Evolutionary conservation across 2,113 vertebrate species (phyloP).

Genomic region (Trichomycterus rosablanca): DNA sequence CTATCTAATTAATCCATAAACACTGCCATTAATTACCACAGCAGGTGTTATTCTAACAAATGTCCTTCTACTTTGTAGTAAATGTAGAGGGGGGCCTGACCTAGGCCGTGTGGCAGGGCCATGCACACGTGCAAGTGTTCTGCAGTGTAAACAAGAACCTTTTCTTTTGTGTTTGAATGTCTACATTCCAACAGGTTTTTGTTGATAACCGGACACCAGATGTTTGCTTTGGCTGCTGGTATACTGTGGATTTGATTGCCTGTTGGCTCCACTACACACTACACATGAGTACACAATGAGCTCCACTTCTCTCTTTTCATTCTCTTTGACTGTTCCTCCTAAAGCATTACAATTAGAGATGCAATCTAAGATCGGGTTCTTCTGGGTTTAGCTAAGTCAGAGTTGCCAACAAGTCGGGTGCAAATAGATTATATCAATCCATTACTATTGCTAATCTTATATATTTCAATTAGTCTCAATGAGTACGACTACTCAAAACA

Average conservation of each 20-base stretch:
- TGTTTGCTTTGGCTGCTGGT: slow-evolving; percentile 72
- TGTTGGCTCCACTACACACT: slow-evolving; percentile 47
- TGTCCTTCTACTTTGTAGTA: no score
- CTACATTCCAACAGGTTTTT: slow-evolving; percentile 49
- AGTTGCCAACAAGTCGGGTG: slow-evolving; percentile 25
- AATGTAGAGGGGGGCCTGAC: no score
- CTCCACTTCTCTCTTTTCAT: slow-evolving; percentile 47
- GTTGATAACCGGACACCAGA: slow-evolving; percentile 62
- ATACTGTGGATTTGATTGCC: slow-evolving; percentile 63
- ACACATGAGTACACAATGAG: slow-evolving; percentile 57
- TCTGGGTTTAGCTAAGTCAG: slow-evolving; percentile 50
- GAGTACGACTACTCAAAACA: slow-evolving; percentile 20
- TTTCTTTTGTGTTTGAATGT: slow-evolving; percentile 36
- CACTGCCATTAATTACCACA: no score
- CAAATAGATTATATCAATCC: slow-evolving; percentile 30
- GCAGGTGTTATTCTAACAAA: no score
- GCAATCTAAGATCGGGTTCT: slow-evolving; percentile 31
- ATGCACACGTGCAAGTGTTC: no score
- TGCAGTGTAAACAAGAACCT: slow-evolving; percentile 7
- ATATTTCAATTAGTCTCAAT: slow-evolving; percentile 24
- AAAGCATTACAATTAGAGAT: slow-evolving; percentile 65
- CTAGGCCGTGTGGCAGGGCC: no score
- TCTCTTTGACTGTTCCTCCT: slow-evolving; percentile 49
- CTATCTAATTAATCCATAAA: no score
- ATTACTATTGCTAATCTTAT: slow-evolving; percentile 29